phyloP scores from a whole-genome alignment of 2,888 invertebrate genomes.

The Alloplasta piceator region DNA sequence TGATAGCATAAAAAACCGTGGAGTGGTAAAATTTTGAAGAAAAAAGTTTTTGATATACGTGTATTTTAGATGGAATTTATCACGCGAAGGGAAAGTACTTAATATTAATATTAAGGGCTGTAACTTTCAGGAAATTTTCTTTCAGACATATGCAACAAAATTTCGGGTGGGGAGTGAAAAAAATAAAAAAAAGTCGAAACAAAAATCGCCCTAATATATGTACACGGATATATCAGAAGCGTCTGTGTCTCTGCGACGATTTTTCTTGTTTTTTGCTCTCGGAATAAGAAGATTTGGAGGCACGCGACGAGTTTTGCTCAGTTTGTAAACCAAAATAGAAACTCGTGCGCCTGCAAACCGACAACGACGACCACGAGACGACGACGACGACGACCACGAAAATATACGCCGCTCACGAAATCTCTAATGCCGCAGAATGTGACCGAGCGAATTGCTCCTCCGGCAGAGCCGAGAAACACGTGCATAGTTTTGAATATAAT shows the following conservation, averaged over 20 bases:
- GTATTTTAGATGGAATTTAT: no score
- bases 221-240: slow-evolving; percentile 9
- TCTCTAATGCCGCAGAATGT: slow-evolving; percentile 49
- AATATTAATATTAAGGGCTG: no score
- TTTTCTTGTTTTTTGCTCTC: slow-evolving; percentile 38
- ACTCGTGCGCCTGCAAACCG: slow-evolving; percentile 45
- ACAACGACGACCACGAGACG: slow-evolving; percentile 36
- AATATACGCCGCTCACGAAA: slow-evolving; percentile 42
- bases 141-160: no score
- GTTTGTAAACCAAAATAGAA: slow-evolving; percentile 59
- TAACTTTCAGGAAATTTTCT: no score
- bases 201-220: no score
- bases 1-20: no score
- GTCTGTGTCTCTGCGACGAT: slow-evolving; percentile 33
- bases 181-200: no score
- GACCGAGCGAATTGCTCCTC: slow-evolving; percentile 22
- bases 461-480: slow-evolving; percentile 8
- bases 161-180: no score
- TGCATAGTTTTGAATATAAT: background rate
- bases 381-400: slow-evolving; percentile 44
- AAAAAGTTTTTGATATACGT: no score
- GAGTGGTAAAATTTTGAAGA: no score
- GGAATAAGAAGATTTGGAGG: slow-evolving; percentile 48
- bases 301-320: slow-evolving; percentile 52
- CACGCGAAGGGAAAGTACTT: no score